A percentile compares a stretch with the other conserved stretches of the same genome.
These are phyloP conservation scores for Eumeta japonica DNA, from an alignment of 1,140 invertebrate genomes.

Conservation along the genomic window DNA sequence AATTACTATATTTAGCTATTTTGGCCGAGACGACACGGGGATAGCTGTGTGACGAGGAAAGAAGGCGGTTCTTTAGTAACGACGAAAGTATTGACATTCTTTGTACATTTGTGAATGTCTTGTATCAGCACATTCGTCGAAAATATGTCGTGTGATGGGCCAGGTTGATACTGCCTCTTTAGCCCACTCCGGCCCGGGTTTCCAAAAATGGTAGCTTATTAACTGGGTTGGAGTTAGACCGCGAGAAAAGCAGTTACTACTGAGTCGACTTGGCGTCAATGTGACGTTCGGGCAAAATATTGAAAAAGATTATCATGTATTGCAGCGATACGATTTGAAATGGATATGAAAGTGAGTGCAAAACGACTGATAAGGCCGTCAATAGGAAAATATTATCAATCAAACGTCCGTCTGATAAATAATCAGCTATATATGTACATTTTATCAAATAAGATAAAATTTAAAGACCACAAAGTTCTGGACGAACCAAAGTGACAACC, in stretches of 20 bases:
- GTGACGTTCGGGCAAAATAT: constrained; percentile 17
- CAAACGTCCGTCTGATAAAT: constrained; percentile 12
- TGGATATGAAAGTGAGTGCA: constrained; percentile 27
- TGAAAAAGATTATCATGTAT: constrained; percentile 19
- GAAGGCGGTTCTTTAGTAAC: not conserved
- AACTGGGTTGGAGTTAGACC: constrained; percentile 16
- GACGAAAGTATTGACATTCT: not conserved
- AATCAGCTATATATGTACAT: constrained; percentile 12
- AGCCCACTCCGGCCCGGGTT: constrained; percentile 8
- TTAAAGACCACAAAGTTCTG: constrained; percentile 18
- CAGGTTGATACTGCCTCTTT: not conserved
- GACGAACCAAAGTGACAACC: constrained; percentile 12
- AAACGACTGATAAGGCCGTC: constrained; percentile 26
- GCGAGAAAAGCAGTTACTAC: constrained; percentile 20
- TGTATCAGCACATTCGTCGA: too few relatives aligned
- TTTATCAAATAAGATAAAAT: constrained; percentile 16
- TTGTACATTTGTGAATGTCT: not conserved
- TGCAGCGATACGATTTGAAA: constrained; percentile 28
- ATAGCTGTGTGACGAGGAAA: not conserved
- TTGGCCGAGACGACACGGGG: too few relatives aligned
- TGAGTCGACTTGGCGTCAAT: constrained; percentile 22
- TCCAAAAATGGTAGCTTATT: constrained; percentile 16
- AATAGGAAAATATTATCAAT: constrained; percentile 11
- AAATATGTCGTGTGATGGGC: too few relatives aligned
- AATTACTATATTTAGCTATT: too few relatives aligned